Base-by-base conservation (phyloP, 2,888 invertebrate genomes). In the Eumacrocentrus americanus region DNA sequence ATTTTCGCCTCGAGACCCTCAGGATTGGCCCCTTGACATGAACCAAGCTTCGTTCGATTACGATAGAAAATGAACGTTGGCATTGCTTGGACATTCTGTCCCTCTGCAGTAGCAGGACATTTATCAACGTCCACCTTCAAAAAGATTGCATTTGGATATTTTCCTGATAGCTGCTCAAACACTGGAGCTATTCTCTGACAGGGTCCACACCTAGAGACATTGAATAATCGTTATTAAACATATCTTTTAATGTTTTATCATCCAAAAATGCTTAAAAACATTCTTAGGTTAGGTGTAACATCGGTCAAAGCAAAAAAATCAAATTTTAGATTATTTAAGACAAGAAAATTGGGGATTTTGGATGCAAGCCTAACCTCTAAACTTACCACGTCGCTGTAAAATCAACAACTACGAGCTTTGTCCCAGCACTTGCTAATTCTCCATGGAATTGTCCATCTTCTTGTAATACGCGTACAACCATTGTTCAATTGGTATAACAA, bases 41-140 rank as follows among this genome's bases (percentile, higher is more conserved):
- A 84, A 76, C 94, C 96, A 72, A 98, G 85, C 82, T 90, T 91
- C n/a, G 89, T 87, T 86, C 89, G 86, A 79, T 92, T 97, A 70
- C 92, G 88, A 80, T 93, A 98, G 78, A 98, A 95, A 69, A 96
- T 89, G 77, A 99, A 99, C 0, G 99, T 99, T 20, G 99, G 99
- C 97, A 99, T 98, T 0, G 97, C 95, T 58, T 90, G 90, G 38
- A 99, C 92, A 56, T 94, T 94, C 77, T 98, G 92, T 11, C 87
- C 84, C 22, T 90, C 87, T 1, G 98, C 95, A 7, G 93, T 92
- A 70, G 94, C 95, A 70, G 90, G 89, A 73, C 94, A 97, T 81
- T 90, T 89, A 76, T 98, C 98, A 14, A 98, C 97, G 81, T 97
- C 96, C 6, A 99, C 93, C 83, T 97, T 95, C 12, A 96, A 82